These are phyloP conservation scores for Pempheris klunzingeri DNA, from an alignment of 2,797 vertebrate genomes.

Conservation along the genomic window DNA sequence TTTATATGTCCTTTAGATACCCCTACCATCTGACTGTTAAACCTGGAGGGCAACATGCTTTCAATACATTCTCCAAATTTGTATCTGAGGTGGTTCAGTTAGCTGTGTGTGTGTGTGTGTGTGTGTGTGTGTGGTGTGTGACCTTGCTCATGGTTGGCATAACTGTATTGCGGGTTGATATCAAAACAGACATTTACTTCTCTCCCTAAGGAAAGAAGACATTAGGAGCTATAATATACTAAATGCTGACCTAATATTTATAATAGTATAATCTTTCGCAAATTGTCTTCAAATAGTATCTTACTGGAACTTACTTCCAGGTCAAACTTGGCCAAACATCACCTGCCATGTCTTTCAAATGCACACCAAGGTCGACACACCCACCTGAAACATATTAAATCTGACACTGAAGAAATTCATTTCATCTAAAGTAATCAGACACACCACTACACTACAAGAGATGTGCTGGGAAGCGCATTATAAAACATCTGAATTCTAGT, in stretches of 20 bases:
- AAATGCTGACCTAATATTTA: background rate
- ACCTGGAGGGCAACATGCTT: constrained; percentile 63
- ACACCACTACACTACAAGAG: background rate
- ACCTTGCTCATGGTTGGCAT: constrained; percentile 29
- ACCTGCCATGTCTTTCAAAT: background rate
- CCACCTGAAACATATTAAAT: background rate
- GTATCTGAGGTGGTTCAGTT: constrained; percentile 17
- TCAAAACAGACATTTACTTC: constrained; percentile 7
- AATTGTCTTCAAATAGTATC: background rate
- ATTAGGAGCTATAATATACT: background rate
- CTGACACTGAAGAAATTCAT: background rate
- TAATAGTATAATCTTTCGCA: background rate
- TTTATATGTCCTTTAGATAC: constrained; percentile 54
- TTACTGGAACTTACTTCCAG: background rate
- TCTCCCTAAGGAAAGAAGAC: background rate
- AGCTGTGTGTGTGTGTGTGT: constrained; percentile 22
- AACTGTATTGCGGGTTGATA: constrained; percentile 3
- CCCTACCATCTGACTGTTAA: constrained; percentile 44
- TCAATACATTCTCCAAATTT: constrained; percentile 68
- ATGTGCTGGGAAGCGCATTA: background rate
- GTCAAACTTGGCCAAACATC: background rate
- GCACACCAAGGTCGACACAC: background rate
- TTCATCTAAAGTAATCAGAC: background rate
- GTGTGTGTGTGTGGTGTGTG: constrained; percentile 26
- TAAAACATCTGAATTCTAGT: background rate